Conservation (phyloP, 2,888 invertebrate species). For the Scaptomyza caliginosa region DNA sequence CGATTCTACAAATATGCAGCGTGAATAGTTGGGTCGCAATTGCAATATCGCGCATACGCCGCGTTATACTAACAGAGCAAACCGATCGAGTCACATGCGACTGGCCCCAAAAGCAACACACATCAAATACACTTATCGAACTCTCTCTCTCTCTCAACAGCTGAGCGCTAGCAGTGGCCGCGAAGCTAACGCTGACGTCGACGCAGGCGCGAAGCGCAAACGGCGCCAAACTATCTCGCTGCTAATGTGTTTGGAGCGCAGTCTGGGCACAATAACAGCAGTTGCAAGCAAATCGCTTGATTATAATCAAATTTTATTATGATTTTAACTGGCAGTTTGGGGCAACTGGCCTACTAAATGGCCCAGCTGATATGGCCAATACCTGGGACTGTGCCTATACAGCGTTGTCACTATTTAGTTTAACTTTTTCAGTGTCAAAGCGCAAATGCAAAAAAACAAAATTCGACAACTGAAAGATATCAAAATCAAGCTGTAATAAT, state of each 20-base stretch:
- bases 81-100: constrained; percentile 62
- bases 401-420: constrained; percentile 36
- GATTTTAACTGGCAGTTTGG: constrained; percentile 42
- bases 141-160: constrained; percentile 44
- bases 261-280: constrained; percentile 45
- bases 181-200: constrained; percentile 6
- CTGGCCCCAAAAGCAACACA: constrained; percentile 1
- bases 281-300: constrained; percentile 77
- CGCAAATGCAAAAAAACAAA: constrained; percentile 34
- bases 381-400: background rate
- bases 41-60: constrained; percentile 63
- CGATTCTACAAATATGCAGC: background rate
- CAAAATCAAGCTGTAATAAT: constrained; percentile 56
- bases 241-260: constrained; percentile 30
- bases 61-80: constrained; percentile 44
- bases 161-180: constrained; percentile 27
- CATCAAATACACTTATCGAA: constrained; percentile 41
- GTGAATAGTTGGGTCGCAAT: constrained; percentile 16
- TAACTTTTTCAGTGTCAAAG: constrained; percentile 64
- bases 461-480: constrained; percentile 28
- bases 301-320: constrained; percentile 64
- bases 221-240: constrained; percentile 33
- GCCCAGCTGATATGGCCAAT: constrained; percentile 8
- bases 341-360: constrained; percentile 48
- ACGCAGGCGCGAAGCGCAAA: constrained; percentile 5